These are phyloP conservation scores for Tipula vernalis DNA, from an alignment of 2,888 invertebrate genomes.

Conservation along the genomic window DNA sequence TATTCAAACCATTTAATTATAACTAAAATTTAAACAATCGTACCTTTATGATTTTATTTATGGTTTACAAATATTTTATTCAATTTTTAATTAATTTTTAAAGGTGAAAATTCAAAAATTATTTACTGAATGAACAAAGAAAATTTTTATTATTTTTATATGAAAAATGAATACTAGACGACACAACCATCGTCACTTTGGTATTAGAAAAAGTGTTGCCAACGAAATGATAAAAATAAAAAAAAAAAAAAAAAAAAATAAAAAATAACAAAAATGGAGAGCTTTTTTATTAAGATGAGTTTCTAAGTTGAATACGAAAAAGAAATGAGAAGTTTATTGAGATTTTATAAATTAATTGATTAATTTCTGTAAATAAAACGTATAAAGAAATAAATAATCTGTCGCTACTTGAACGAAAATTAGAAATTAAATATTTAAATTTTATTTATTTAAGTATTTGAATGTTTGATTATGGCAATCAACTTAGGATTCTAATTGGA, in stretches of 20 bases:
- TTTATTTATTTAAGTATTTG: background rate
- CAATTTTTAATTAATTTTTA: constrained; percentile 4
- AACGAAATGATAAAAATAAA: background rate
- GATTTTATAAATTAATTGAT: background rate
- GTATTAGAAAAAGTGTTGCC: background rate
- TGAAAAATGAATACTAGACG: constrained; percentile 4
- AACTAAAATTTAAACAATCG: background rate
- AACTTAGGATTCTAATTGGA: background rate
- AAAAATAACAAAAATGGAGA: background rate
- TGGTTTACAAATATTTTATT: background rate
- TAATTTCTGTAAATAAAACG: background rate
- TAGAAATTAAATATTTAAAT: background rate
- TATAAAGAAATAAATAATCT: background rate
- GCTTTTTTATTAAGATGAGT: background rate
- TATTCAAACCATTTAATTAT: background rate
- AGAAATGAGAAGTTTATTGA: background rate
- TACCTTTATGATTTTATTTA: background rate
- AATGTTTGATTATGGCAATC: background rate
- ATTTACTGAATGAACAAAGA: background rate
- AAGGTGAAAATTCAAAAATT: constrained; percentile 4
- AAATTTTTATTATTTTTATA: background rate
- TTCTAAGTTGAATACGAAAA: background rate
- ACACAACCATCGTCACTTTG: background rate
- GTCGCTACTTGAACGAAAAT: background rate
- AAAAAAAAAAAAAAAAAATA: background rate